phyloP scores from a whole-genome alignment of 1,140 invertebrate genomes.

The Orius insidiosus region DNA sequence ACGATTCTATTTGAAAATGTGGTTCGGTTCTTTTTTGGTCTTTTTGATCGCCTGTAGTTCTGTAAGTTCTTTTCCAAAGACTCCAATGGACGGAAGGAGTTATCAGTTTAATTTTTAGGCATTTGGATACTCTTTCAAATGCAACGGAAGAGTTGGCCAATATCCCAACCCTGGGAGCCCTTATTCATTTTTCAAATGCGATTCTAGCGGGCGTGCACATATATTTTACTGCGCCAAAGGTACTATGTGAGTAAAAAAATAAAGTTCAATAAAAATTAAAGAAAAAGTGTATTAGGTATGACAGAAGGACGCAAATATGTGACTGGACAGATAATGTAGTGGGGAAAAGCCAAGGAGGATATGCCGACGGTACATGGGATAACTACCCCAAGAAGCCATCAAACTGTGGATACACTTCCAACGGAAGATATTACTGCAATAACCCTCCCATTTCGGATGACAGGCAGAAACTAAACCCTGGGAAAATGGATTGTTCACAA shows the following conservation, averaged over 20 bases:
- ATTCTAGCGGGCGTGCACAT: not conserved
- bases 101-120: no score
- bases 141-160: no score
- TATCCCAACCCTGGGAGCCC: not conserved
- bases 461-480: no score
- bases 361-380: not conserved
- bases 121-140: no score
- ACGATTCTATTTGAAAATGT: no score
- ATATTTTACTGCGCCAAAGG: not conserved
- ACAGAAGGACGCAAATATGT: not conserved
- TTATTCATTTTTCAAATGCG: not conserved
- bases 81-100: no score
- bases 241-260: slow-evolving; percentile 1
- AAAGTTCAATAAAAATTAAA: not conserved
- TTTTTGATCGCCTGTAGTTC: no score
- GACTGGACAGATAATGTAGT: not conserved
- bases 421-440: not conserved
- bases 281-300: not conserved
- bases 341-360: not conserved
- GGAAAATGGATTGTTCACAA: not conserved
- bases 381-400: not conserved
- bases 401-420: not conserved
- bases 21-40: no score
- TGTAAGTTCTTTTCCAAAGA: no score
- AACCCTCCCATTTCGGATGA: not conserved